Percentiles rank a stretch among this genome's conserved stretches.
These are phyloP conservation scores for Calameuta pallipes DNA, from an alignment of 2,888 invertebrate genomes.

Conservation along the genomic window DNA sequence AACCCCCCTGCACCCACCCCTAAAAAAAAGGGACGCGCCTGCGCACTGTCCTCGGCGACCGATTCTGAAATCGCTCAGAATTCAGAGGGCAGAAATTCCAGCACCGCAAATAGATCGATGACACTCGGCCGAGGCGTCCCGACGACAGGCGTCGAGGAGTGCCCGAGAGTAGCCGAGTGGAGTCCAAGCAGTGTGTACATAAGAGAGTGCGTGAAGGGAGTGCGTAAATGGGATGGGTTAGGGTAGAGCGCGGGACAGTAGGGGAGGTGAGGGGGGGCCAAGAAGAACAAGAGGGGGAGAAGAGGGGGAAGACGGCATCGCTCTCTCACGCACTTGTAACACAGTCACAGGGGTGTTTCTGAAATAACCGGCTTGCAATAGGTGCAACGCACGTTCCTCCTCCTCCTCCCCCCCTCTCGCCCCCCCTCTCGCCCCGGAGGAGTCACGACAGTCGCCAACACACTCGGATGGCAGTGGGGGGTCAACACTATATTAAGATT, in stretches of 20 bases:
- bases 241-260: too few species aligned
- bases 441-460: slow-evolving; percentile 4
- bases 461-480: slow-evolving; percentile 54
- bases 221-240: background rate
- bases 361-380: slow-evolving; percentile 39
- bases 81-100: slow-evolving; percentile 62
- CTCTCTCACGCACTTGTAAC: background rate
- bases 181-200: background rate
- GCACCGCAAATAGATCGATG: slow-evolving; percentile 65
- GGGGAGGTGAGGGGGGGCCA: background rate
- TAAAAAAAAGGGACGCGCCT: background rate
- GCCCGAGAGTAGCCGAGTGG: background rate
- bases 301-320: background rate
- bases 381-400: slow-evolving; percentile 3
- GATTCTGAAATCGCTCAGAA: slow-evolving; percentile 4
- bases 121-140: slow-evolving; percentile 60
- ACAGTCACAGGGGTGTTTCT: slow-evolving; percentile 35
- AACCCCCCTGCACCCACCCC: too few species aligned
- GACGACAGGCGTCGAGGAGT: slow-evolving; percentile 22
- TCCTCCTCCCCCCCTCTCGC: too few species aligned
- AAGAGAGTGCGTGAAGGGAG: slow-evolving; percentile 2
- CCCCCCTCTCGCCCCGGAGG: background rate
- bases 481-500: slow-evolving; percentile 66
- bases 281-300: background rate
- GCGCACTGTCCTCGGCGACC: background rate